Conservation (phyloP, 1,140 invertebrate genomes). For the Venustaconcha ellipsiformis region DNA sequence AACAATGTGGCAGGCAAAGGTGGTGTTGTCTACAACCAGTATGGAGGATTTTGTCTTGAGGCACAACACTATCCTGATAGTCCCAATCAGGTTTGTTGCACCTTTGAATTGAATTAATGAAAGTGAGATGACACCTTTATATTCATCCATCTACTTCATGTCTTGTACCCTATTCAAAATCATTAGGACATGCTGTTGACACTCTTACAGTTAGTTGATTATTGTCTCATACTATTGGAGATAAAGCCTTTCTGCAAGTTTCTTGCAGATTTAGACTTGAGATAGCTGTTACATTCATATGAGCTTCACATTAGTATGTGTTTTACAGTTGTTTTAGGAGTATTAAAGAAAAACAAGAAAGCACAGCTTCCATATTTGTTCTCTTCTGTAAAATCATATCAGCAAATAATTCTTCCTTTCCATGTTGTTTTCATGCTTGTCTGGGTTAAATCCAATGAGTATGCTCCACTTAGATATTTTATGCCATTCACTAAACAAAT, state of each 20-base stretch:
- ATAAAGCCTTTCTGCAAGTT: neutral
- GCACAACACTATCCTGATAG: slow-evolving; percentile 95
- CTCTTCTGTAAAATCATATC: too few species aligned
- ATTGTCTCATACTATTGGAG: neutral
- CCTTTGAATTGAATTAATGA: neutral
- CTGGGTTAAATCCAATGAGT: too few species aligned
- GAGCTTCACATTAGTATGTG: too few species aligned
- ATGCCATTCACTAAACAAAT: too few species aligned
- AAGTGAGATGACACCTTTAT: neutral
- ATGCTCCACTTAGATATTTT: too few species aligned
- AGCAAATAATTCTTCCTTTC: too few species aligned
- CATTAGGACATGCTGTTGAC: neutral
- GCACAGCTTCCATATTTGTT: too few species aligned
- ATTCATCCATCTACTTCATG: neutral
- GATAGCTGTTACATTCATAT: too few species aligned
- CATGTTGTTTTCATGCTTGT: too few species aligned
- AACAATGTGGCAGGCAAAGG: slow-evolving; percentile 78
- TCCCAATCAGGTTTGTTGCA: slow-evolving; percentile 79
- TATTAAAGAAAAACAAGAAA: too few species aligned
- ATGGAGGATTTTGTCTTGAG: slow-evolving; percentile 89
- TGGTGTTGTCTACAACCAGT: slow-evolving; percentile 78
- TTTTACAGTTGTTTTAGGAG: too few species aligned
- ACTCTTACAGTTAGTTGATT: neutral
- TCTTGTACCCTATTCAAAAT: neutral
- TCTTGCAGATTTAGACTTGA: neutral